These are phyloP conservation scores for Drosophila sordidapex DNA, from an alignment of 2,888 invertebrate species.

Conservation along the genomic window DNA sequence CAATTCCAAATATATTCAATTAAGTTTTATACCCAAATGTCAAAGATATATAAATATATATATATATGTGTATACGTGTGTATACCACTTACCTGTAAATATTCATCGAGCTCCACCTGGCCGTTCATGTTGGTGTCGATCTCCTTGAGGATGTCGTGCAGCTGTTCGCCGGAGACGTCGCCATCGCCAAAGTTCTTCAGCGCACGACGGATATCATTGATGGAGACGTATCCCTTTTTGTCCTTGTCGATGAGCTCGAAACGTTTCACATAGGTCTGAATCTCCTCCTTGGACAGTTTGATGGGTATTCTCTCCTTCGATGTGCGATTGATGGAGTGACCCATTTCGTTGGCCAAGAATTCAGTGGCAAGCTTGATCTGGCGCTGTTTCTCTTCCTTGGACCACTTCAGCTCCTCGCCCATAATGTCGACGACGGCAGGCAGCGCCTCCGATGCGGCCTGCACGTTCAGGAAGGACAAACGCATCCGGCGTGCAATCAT, in stretches of 20 bases:
- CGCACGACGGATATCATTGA: slow-evolving; percentile 97
- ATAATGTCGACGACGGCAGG: slow-evolving; percentile 97
- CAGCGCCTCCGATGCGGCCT: slow-evolving; percentile 98
- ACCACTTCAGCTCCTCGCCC: slow-evolving; percentile 98
- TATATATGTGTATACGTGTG: background rate
- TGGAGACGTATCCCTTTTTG: slow-evolving; percentile 98
- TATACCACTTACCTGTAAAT: slow-evolving; percentile 92
- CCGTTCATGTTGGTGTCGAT: slow-evolving; percentile 99
- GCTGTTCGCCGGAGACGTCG: slow-evolving; percentile 95
- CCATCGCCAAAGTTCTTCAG: slow-evolving; percentile 94
- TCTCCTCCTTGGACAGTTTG: slow-evolving; percentile 96
- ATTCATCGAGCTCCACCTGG: slow-evolving; percentile 99
- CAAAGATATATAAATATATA: background rate
- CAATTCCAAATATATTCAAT: background rate
- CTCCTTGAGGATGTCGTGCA: slow-evolving; percentile 98
- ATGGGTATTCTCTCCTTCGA: slow-evolving; percentile 95
- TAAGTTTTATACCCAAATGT: background rate
- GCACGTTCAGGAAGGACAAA: slow-evolving; percentile 98
- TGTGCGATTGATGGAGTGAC: slow-evolving; percentile 95
- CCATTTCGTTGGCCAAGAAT: slow-evolving; percentile 98
- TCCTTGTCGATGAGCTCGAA: slow-evolving; percentile 98
- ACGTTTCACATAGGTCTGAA: slow-evolving; percentile 96
- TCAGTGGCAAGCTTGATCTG: slow-evolving; percentile 93
- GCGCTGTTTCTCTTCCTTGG: slow-evolving; percentile 90
- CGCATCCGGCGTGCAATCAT: slow-evolving; percentile 97